Base-by-base conservation (phyloP, 1,140 invertebrate species). In the Macrobrachium rosenbergii region DNA sequence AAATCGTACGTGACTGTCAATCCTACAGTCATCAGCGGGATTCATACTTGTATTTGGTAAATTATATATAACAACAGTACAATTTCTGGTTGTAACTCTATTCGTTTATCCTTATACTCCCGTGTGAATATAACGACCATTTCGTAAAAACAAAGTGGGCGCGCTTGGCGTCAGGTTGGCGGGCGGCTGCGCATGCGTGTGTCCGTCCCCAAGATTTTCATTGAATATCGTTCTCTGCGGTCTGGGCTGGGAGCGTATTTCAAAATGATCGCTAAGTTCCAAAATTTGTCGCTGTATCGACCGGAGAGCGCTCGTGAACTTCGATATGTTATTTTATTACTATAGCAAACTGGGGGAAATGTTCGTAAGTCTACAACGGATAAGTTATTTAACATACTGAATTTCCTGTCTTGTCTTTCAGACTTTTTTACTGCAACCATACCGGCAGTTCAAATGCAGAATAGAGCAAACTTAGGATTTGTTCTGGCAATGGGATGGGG, bases 141-240 rank as follows among this genome's bases (percentile, higher is more conserved):
- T 82, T 82, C 73, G 23, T 52, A 28, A 58, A 76, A 83, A 83
- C 72, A 62, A 83, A 83, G 82, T 75, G 82, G 62, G 82, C 82
- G 82, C 82, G 82, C 82, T 60, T 23, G 69, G 82, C 82, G 82
- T 59, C 82, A 62, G 5, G 19, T 63, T 75, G 69, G 82, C 69
- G 82, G 19, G 43, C 23, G n/a, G 16, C n/a, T 83, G 82, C 82
- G 82, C 82, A 75, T 83, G 82, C 82, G 82, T 63, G 80, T 11
- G 3, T 7, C 12, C 28, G 10, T 19, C 67, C 17, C 67, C 78
- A 37, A 10, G 17, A 14, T 59, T 28, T 69, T 28, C 28, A 10
- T 69, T 28, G n/a, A n/a, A 19, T n/a, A 62, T 73, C 82, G 82
- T 73, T 83, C 82, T n/a, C 37, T 60, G 45, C 75, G 82, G 59